A percentile compares a stretch with the other conserved stretches of the same genome.
These are phyloP conservation scores for Muraenolepis orangiensis DNA, from an alignment of 2,797 vertebrate genomes.

Conservation along the genomic window DNA sequence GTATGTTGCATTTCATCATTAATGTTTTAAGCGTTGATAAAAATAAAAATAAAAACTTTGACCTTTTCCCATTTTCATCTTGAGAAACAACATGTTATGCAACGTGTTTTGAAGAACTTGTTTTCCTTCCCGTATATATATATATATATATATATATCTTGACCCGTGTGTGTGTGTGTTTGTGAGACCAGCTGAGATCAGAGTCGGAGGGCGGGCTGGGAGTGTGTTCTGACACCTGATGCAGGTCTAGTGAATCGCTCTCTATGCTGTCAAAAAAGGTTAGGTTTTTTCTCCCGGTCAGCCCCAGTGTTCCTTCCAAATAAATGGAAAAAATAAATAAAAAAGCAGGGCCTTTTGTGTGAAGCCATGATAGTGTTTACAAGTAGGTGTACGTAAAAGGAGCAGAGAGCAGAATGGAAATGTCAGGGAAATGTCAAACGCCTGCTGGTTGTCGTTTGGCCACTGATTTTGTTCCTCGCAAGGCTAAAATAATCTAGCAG, in stretches of 20 bases:
- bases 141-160: too few species aligned
- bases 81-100: neutral
- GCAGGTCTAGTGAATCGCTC: conserved; percentile 54
- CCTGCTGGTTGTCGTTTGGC: conserved; percentile 62
- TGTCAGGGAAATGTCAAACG: conserved; percentile 81
- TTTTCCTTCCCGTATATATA: neutral
- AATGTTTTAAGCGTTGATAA: neutral
- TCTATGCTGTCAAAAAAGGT: conserved; percentile 67
- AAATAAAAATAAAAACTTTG: neutral
- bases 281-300: conserved; percentile 61
- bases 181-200: conserved; percentile 23
- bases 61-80: neutral
- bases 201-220: conserved; percentile 13
- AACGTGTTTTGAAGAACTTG: neutral
- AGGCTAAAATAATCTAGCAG: conserved; percentile 52
- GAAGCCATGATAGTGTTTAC: conserved; percentile 73
- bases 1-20: neutral
- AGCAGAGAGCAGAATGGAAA: conserved; percentile 67
- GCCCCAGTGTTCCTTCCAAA: conserved; percentile 19
- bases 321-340: conserved; percentile 29
- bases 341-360: conserved; percentile 62
- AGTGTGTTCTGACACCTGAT: conserved; percentile 36
- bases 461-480: conserved; percentile 31
- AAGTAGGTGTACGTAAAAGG: conserved; percentile 66
- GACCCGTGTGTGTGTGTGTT: conserved; percentile 23